Conservation (phyloP, 2,888 invertebrate species). For the Galeopsomyia nigrocyanea region DNA sequence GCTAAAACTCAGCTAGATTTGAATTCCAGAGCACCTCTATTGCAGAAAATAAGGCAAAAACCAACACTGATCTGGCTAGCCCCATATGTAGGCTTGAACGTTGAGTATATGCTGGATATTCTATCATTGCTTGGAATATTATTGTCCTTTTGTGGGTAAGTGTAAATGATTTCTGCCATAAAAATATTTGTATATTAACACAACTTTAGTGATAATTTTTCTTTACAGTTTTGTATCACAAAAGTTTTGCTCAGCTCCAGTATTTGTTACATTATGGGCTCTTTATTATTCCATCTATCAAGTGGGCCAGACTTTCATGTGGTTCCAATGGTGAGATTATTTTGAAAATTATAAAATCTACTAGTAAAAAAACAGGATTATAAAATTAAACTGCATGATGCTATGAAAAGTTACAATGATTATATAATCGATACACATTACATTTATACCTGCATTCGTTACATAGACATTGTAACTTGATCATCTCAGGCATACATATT, state of each 20-base stretch:
- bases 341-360: too few relatives aligned
- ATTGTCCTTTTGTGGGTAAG: slow-evolving; percentile 78
- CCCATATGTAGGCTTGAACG: slow-evolving; percentile 76
- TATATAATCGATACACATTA: background rate
- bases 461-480: slow-evolving; percentile 50
- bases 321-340: slow-evolving; percentile 78
- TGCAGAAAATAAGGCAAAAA: slow-evolving; percentile 73
- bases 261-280: slow-evolving; percentile 77
- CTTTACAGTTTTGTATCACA: slow-evolving; percentile 73
- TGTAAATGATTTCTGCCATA: slow-evolving; percentile 18
- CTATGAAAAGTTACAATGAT: background rate
- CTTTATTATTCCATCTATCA: slow-evolving; percentile 82
- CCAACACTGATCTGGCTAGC: slow-evolving; percentile 79
- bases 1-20: slow-evolving; percentile 70
- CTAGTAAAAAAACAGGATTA: background rate
- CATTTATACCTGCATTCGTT: slow-evolving; percentile 18
- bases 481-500: slow-evolving; percentile 22
- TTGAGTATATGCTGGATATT: slow-evolving; percentile 78
- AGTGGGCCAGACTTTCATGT: slow-evolving; percentile 81
- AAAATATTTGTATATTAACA: slow-evolving; percentile 9
- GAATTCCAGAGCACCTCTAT: slow-evolving; percentile 69
- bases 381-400: slow-evolving; percentile 1
- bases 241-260: slow-evolving; percentile 73
- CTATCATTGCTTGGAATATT: slow-evolving; percentile 75
- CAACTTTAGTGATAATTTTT: slow-evolving; percentile 9